Percentiles rank a stretch among this genome's conserved stretches.
Evolutionary conservation across 2,797 vertebrate species (phyloP).

Genomic region (Ara ararauna): DNA sequence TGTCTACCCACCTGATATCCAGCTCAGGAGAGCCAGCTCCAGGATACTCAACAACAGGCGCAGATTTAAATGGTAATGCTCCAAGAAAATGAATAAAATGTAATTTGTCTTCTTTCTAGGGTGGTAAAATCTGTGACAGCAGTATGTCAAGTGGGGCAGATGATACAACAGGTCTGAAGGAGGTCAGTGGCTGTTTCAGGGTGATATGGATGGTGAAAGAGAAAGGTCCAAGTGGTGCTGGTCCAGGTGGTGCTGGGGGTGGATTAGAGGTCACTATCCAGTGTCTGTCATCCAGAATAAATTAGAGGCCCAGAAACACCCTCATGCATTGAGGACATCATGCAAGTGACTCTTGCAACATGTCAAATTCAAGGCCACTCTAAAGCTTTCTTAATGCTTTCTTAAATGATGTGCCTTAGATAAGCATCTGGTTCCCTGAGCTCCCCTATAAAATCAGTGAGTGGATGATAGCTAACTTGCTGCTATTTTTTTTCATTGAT

Average conservation of each 20-base stretch:
- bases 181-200: not conserved
- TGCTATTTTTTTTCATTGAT: not conserved
- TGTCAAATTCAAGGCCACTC: not conserved
- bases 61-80: not conserved
- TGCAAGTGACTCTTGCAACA: not conserved
- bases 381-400: not conserved
- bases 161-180: not conserved
- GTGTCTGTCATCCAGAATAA: not conserved
- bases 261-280: not conserved
- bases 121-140: not conserved
- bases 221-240: not conserved
- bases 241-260: not conserved
- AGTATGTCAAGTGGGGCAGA: not conserved
- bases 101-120: not conserved
- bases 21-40: not conserved
- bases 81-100: not conserved
- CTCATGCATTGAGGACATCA: not conserved
- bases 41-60: not conserved
- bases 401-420: not conserved
- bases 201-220: not conserved
- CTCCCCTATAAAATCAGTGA: accelerated
- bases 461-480: not conserved
- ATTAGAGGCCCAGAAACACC: not conserved
- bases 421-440: not conserved
- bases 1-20: not conserved